Evolutionary conservation across 1,140 invertebrate species (phyloP).

Genomic region (Branchinecta lindahli): DNA sequence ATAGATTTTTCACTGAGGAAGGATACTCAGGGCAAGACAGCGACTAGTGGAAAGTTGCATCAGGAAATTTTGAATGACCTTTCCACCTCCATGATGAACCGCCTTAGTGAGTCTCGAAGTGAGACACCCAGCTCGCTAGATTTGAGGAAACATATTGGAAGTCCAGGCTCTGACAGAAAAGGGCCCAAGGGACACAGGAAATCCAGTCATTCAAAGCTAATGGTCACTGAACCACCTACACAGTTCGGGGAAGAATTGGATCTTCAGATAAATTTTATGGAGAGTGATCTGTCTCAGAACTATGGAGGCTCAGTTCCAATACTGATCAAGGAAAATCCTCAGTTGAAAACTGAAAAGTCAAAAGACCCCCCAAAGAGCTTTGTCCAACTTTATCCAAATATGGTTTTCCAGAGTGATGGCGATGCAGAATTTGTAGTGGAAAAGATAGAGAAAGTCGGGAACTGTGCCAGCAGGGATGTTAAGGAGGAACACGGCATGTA

Average conservation of each 20-base stretch:
- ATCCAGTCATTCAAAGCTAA: not conserved
- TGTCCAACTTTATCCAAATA: constrained; percentile 6
- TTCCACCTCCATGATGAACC: no score
- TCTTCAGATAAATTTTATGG: not conserved
- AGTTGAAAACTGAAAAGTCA: not conserved
- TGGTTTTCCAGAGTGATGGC: not conserved
- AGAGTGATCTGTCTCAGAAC: not conserved
- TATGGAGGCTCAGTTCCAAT: not conserved
- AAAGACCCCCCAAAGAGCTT: not conserved
- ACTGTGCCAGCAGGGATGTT: not conserved
- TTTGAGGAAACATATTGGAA: no score
- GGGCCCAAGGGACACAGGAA: not conserved
- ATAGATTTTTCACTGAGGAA: no score
- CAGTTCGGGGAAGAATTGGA: not conserved
- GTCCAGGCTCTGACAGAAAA: no score
- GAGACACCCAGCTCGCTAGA: no score
- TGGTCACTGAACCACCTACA: not conserved
- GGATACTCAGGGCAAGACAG: no score
- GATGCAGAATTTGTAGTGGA: not conserved
- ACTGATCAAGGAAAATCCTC: not conserved
- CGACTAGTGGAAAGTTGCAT: no score
- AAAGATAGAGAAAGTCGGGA: not conserved
- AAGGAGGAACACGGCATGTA: no score
- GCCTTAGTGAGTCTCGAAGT: no score
- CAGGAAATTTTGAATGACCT: no score